phyloP scores from a whole-genome alignment of 2,797 vertebrate genomes.

The Brachyalestes nurse region DNA sequence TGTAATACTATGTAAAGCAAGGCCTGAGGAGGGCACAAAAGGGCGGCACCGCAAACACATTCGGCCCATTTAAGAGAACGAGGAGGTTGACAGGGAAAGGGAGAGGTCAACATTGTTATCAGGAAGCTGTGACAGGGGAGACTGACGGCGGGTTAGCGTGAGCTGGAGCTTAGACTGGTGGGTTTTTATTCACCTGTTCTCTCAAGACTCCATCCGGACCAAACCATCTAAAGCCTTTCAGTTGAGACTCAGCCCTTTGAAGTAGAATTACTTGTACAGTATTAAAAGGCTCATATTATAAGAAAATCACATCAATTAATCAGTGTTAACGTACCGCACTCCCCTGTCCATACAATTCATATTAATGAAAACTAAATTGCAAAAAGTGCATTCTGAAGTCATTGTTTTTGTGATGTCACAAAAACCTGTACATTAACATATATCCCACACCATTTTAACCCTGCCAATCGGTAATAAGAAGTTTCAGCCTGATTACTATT shows the following conservation, averaged over 20 bases:
- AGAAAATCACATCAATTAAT: neutral
- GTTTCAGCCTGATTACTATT: too few relatives aligned
- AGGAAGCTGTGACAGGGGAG: neutral
- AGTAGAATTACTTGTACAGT: neutral
- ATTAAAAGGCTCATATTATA: neutral
- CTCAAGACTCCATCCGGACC: neutral
- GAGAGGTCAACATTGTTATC: slow-evolving; percentile 26
- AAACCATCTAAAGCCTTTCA: neutral
- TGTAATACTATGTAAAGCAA: slow-evolving; percentile 85
- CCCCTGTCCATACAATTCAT: neutral
- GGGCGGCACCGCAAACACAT: slow-evolving; percentile 14
- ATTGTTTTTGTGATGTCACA: neutral
- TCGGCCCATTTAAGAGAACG: slow-evolving; percentile 65
- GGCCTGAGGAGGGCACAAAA: slow-evolving; percentile 68
- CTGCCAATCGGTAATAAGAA: neutral
- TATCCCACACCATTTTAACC: neutral
- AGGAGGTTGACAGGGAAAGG: slow-evolving; percentile 59
- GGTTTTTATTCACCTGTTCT: neutral
- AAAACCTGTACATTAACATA: too few relatives aligned
- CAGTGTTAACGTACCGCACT: neutral
- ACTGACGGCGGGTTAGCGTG: slow-evolving; percentile 8
- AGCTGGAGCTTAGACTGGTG: neutral
- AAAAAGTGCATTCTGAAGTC: neutral
- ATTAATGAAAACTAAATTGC: neutral
- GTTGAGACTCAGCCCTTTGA: neutral